Evolutionary conservation across 2,113 vertebrate genomes (phyloP), one percentile per base, ranked within the genome.

Genomic region (Stegastes partitus): DNA sequence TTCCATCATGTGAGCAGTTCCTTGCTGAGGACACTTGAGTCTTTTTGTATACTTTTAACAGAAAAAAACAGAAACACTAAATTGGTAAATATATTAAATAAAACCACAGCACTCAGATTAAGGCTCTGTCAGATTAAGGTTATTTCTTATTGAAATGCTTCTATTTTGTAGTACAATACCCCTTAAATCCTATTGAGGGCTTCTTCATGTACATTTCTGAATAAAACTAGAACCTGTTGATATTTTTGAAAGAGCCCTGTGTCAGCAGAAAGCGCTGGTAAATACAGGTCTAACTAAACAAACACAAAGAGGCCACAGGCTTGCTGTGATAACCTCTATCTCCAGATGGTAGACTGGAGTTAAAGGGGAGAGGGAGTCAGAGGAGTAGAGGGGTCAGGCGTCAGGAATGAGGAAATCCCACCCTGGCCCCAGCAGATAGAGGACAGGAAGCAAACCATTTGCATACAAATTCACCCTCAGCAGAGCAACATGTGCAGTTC

Each of bases 371-470:
- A 39, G 28, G 67, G 80, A 85, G 87, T 70, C 74, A 82, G 76
- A 70, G 63, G 74, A 75, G 74, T n/a, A 6, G 50, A 64, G 70
- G 71, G 90, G 88, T 85, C 82, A 82, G 67, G 82, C 65, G 12
- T 75, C 83, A 89, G 87, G 85, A 91, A 93, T 89, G 89, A 93
- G 90, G 90, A 94, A 91, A 87, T 90, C 91, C 91, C 90, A 88
- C 88, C 87, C 87, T 85, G 79, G 81, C 64, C 80, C 63, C 77
- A 26, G 64, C 63, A 85, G 87, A 89, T 81, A 87, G 77, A 74
- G 72, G 55, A 70, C 91, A 92, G 92, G 89, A 93, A 91, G 84
- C 55, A 22, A 50, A 51, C 61, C 56, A 69, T 87, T 88, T 89
- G 82, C 87, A 90, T 88, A 87, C 82, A 80, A 85, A 89, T 59